A percentile compares a stretch with the other conserved stretches of the same genome.
These are phyloP conservation scores for Rhipidura dahli DNA, from an alignment of 2,113 vertebrate genomes.

Conservation along the genomic window DNA sequence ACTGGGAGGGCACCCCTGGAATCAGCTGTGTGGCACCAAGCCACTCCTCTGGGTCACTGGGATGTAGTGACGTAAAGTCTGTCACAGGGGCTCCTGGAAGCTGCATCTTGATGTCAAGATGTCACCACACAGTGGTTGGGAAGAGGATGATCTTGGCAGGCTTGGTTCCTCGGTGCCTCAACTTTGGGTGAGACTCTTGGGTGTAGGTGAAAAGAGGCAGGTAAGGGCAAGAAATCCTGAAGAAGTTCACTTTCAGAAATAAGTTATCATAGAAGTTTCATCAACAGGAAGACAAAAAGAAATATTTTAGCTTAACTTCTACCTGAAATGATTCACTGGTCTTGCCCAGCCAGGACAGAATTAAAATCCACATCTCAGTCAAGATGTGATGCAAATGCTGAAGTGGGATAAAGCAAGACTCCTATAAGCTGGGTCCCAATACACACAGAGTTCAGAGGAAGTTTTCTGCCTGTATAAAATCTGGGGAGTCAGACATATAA, in stretches of 20 bases:
- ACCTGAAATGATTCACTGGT: not conserved
- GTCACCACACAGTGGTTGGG: not conserved
- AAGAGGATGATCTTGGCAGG: not conserved
- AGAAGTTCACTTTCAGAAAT: not conserved
- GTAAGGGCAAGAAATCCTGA: not conserved
- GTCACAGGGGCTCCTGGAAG: not conserved
- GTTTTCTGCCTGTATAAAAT: not conserved
- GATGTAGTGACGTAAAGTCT: not conserved
- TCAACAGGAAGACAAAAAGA: not conserved
- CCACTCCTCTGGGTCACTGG: not conserved
- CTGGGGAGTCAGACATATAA: constrained; percentile 6
- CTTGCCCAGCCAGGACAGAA: not conserved
- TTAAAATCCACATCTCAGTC: not conserved
- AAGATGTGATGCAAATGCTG: not conserved
- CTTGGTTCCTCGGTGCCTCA: accelerated
- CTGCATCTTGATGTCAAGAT: not conserved
- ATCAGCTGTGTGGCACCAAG: not conserved
- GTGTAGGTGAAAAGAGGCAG: not conserved
- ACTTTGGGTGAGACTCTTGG: not conserved
- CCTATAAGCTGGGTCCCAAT: not conserved
- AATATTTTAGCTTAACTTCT: not conserved
- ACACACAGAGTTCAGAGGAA: not conserved
- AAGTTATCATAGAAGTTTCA: not conserved
- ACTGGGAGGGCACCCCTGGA: accelerated
- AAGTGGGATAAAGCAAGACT: not conserved